These are phyloP conservation scores for Lamprologus callipterus DNA, from an alignment of 2,113 vertebrate genomes.

Conservation along the genomic window DNA sequence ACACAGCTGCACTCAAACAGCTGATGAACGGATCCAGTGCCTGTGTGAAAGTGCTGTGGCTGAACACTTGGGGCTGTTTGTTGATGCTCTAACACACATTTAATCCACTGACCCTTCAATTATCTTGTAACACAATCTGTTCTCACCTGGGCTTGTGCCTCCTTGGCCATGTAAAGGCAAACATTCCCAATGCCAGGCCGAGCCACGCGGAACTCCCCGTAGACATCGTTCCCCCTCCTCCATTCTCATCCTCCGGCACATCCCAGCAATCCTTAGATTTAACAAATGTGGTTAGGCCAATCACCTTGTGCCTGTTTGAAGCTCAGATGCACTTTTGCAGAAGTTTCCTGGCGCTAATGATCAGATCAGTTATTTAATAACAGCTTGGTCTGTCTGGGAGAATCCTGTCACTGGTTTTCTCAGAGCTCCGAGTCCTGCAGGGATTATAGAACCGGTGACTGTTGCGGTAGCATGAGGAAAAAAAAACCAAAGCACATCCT, in stretches of 20 bases:
- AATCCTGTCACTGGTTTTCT: conserved; percentile 9
- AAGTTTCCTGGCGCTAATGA: neutral
- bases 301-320: neutral
- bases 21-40: neutral
- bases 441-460: neutral
- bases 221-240: neutral
- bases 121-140: conserved; percentile 41
- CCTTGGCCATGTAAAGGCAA: neutral
- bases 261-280: neutral
- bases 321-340: neutral
- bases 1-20: neutral
- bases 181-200: neutral
- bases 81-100: neutral
- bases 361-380: neutral
- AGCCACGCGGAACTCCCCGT: neutral
- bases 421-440: conserved; percentile 12
- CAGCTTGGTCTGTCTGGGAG: conserved; percentile 33
- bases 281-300: neutral
- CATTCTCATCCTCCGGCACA: neutral
- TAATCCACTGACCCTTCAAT: conserved; percentile 39
- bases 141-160: neutral
- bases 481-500: conserved; percentile 5
- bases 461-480: neutral
- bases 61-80: conserved; percentile 9
- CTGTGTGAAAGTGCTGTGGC: neutral